Conservation (phyloP, 2,888 invertebrate species). For the Cantharis flavilabris region DNA sequence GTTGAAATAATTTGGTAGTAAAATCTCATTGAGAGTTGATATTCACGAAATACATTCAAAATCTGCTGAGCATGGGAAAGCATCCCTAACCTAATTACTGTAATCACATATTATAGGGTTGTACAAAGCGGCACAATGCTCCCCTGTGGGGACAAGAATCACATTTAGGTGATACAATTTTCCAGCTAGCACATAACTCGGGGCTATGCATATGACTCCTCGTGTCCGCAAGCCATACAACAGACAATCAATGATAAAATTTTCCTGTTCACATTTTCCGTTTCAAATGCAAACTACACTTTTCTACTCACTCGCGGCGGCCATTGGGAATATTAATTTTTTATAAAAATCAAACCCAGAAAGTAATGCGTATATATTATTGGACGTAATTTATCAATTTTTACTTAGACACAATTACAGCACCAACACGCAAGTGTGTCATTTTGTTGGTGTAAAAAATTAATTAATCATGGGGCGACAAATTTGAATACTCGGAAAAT, state of each 20-base stretch:
- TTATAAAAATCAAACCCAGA: not conserved
- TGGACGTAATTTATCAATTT: not conserved
- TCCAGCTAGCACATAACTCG: conserved; percentile 39
- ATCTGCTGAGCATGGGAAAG: conserved; percentile 44
- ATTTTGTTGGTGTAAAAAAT: conserved; percentile 19
- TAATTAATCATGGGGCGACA: conserved; percentile 15
- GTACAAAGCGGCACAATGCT: conserved; percentile 44
- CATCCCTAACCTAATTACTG: conserved; percentile 52
- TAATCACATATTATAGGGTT: conserved; percentile 53
- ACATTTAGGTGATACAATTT: conserved; percentile 47
- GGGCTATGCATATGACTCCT: conserved; percentile 31
- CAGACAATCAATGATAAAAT: conserved; percentile 10
- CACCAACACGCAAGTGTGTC: conserved; percentile 22
- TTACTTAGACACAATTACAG: not conserved
- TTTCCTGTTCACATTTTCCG: not conserved
- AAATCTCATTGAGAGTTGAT: not conserved
- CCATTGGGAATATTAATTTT: not conserved
- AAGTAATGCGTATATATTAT: not conserved
- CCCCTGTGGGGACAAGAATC: conserved; percentile 45
- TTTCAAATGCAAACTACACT: not conserved
- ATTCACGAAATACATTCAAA: conserved; percentile 33
- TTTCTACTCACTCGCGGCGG: not conserved
- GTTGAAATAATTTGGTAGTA: not conserved
- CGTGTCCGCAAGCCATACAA: conserved; percentile 14
- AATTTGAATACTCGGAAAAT: not conserved